These are phyloP conservation scores for Pammene fasciana DNA, from an alignment of 2,888 invertebrate genomes.

Conservation along the genomic window DNA sequence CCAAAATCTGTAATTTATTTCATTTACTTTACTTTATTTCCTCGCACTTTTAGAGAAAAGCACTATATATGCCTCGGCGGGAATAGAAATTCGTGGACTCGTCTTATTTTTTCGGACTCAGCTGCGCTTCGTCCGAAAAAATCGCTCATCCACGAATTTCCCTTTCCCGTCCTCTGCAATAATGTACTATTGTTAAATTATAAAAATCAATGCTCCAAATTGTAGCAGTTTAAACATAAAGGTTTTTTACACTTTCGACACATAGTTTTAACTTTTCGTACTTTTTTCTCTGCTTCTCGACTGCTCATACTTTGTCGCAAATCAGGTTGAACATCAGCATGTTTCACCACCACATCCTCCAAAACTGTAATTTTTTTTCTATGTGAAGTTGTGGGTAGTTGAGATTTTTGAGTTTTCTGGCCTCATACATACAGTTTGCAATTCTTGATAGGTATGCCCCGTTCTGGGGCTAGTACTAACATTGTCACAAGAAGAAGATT, in stretches of 20 bases:
- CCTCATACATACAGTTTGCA: background rate
- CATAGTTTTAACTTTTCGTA: constrained; percentile 3
- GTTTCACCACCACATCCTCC: background rate
- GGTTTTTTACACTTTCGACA: background rate
- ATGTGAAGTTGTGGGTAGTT: background rate
- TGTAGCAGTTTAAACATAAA: constrained; percentile 4
- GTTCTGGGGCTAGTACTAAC: background rate
- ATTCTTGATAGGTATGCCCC: background rate
- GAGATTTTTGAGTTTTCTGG: background rate
- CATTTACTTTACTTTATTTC: no score
- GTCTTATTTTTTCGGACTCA: no score
- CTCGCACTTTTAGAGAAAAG: no score
- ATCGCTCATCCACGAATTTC: no score
- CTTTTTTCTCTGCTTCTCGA: background rate
- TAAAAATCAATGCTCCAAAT: background rate
- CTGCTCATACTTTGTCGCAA: background rate
- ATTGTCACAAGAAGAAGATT: background rate
- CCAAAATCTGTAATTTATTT: no score
- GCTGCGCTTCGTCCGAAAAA: no score
- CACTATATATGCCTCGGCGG: no score
- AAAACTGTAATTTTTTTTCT: background rate
- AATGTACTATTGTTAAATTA: no score
- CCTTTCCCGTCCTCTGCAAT: no score
- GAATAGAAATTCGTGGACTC: no score
- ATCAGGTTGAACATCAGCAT: background rate